Conservation (phyloP, 2,888 invertebrate species). For the Girardia tigrina region DNA sequence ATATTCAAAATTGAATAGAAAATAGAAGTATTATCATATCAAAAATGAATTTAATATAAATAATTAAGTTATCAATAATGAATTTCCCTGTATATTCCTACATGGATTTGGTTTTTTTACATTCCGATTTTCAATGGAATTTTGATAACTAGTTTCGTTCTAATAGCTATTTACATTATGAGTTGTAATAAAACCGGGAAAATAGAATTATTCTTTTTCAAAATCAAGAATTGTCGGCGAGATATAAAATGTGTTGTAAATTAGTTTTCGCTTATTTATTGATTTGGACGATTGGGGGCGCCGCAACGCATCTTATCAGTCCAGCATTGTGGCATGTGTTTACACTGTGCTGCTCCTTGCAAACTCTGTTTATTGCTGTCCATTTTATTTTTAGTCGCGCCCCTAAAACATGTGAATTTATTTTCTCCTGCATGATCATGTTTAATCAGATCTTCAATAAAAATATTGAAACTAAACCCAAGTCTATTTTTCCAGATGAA, state of each 20-base stretch:
- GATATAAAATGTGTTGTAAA: conserved; percentile 21
- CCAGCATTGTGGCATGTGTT: conserved; percentile 17
- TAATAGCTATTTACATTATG: not conserved
- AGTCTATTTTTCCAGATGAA: conserved; percentile 61
- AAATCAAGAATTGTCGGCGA: not conserved
- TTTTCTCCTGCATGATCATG: conserved; percentile 5
- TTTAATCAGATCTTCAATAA: not conserved
- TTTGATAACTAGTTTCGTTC: not conserved
- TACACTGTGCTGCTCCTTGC: conserved; percentile 3
- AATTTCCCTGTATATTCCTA: no score
- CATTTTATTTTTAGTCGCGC: conserved; percentile 10
- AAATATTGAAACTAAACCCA: not conserved
- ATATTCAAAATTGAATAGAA: no score
- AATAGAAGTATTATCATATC: no score
- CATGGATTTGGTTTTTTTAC: not conserved
- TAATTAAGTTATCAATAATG: no score
- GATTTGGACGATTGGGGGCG: not conserved
- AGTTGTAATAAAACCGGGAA: not conserved
- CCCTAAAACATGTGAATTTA: not conserved
- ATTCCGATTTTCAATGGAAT: not conserved
- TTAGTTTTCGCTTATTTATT: not conserved
- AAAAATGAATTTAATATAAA: no score
- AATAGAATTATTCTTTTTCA: not conserved
- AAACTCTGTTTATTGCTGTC: conserved; percentile 20
- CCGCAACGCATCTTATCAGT: not conserved